These are phyloP conservation scores for Drosophila acutilabella DNA, from an alignment of 2,888 invertebrate species.

Conservation along the genomic window DNA sequence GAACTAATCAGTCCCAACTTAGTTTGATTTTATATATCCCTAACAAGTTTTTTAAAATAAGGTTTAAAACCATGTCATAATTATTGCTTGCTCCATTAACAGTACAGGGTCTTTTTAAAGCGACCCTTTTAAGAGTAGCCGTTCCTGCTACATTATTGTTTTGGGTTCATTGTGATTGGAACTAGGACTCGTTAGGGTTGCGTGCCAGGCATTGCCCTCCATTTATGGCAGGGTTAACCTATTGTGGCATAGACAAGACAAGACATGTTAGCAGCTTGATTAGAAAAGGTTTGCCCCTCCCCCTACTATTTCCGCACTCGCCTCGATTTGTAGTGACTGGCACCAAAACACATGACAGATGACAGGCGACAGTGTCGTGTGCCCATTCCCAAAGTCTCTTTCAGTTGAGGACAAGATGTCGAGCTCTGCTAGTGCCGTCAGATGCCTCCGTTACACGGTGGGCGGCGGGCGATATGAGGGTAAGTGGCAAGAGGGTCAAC, in stretches of 20 bases:
- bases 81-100: too few relatives aligned
- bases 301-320: neutral
- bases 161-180: neutral
- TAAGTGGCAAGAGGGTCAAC: slow-evolving; percentile 70
- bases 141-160: too few relatives aligned
- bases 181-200: slow-evolving; percentile 35
- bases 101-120: too few relatives aligned
- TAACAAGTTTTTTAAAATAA: too few relatives aligned
- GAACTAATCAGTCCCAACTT: too few relatives aligned
- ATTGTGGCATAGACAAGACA: slow-evolving; percentile 51
- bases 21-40: too few relatives aligned
- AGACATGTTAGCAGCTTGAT: slow-evolving; percentile 73
- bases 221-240: slow-evolving; percentile 32
- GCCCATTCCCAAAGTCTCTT: slow-evolving; percentile 4
- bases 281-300: slow-evolving; percentile 47
- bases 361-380: slow-evolving; percentile 36
- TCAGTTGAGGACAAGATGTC: slow-evolving; percentile 62
- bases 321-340: slow-evolving; percentile 50
- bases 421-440: slow-evolving; percentile 47
- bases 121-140: too few relatives aligned
- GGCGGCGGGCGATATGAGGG: slow-evolving; percentile 78
- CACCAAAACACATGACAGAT: slow-evolving; percentile 46
- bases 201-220: slow-evolving; percentile 59
- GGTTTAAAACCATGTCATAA: too few relatives aligned
- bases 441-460: slow-evolving; percentile 60